Evolutionary conservation across 2,113 vertebrate species (phyloP).

Genomic region (Phyllostomus hastatus): DNA sequence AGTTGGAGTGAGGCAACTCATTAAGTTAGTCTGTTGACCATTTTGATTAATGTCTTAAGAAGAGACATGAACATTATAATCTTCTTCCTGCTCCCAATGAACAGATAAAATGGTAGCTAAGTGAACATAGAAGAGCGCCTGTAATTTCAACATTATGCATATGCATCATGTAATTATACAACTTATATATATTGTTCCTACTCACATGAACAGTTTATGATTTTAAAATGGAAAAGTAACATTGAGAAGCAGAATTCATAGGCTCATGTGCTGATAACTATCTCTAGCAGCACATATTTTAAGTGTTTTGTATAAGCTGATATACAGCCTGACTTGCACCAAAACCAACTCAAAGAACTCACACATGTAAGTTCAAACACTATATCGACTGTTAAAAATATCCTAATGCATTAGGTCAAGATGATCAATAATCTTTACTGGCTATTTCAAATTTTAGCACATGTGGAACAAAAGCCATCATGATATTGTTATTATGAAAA

Average conservation of each 20-base stretch:
- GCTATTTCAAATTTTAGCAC: not conserved
- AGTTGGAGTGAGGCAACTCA: not conserved
- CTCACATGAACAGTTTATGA: not conserved
- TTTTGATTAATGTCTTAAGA: slow-evolving; percentile 18
- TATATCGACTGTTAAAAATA: not conserved
- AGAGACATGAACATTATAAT: not conserved
- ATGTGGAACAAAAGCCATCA: not conserved
- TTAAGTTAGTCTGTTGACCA: not conserved
- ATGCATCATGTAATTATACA: slow-evolving; percentile 31
- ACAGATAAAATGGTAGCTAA: not conserved
- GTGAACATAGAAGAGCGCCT: not conserved
- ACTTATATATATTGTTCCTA: not conserved
- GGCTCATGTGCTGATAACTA: not conserved
- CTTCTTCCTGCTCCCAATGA: not conserved
- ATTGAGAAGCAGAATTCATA: not conserved
- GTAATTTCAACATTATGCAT: slow-evolving; percentile 6
- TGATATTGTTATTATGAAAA: no score
- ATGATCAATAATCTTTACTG: not conserved
- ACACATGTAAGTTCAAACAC: not conserved
- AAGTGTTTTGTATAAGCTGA: not conserved
- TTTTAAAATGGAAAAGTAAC: slow-evolving; percentile 38
- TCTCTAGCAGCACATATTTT: not conserved
- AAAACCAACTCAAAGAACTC: not conserved
- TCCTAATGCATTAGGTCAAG: not conserved
- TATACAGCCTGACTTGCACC: not conserved